Base-by-base conservation (phyloP, 2,888 invertebrate species). In the Leptopilina myrica region DNA sequence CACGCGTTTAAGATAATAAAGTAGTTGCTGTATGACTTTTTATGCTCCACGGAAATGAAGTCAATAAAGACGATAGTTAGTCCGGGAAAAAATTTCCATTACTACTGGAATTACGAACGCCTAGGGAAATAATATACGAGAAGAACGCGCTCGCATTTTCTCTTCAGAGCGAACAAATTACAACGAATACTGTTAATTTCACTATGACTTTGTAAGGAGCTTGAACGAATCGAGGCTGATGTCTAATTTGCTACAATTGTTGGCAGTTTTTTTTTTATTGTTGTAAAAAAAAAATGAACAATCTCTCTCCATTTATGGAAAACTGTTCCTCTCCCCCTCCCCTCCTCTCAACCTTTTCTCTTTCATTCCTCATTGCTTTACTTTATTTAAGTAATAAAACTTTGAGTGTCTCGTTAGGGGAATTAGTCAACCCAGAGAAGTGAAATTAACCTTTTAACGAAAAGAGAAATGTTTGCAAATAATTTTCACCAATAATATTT, bases 41-140 rank as follows among this genome's bases (percentile, higher is more conserved):
- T 69, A 69, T 69, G 49, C 69, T 20, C 49, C 46, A 12, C 43
- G 56, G 56, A 73, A 73, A 73, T 73, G 56, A 56, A 73, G 73
- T 56, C 56, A 64, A 73, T 56, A 73, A 56, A 73, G 56, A 73
- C 40, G 73, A 69, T 69, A 49, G 12, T 56, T 69, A 69, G 69
- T 12, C 49, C 14, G 14, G 69, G 33, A 73, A 56, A 33, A 53
- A 73, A 73, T 56, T 73, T 56, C 40, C 73, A 73, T 73, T 56
- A 56, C n/a, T 73, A 8, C n/a, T 33, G 53, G 14, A 73, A 53
- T 73, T 73, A 73, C 26, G 9, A 56, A 73, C 53, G 73, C 40
- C 73, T 73, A 33, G 73, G 33, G 43, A 66, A 62, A 62, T 62
- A 62, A 66, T 66, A 40, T 43, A 66, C 14, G 40, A 43, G 14